These are phyloP conservation scores for Pollimyrus isidori DNA, from an alignment of 2,113 vertebrate species.

Conservation along the genomic window DNA sequence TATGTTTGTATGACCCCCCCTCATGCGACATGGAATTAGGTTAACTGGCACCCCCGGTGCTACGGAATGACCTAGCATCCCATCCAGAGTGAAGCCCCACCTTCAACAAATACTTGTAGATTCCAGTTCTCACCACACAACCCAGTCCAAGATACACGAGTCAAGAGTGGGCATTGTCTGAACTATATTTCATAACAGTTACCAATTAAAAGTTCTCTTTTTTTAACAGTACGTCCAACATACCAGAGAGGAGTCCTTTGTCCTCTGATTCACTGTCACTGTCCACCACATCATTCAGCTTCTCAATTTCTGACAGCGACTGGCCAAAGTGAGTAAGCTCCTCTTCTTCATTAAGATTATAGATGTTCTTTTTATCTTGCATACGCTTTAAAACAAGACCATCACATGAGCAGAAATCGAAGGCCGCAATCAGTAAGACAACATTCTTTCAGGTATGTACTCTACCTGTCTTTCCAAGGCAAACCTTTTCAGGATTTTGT, in stretches of 20 bases:
- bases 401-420: neutral
- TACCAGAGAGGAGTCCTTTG: constrained; percentile 77
- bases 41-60: neutral
- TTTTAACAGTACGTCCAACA: constrained; percentile 20
- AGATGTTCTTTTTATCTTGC: constrained; percentile 77
- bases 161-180: neutral
- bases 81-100: neutral
- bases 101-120: neutral
- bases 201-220: neutral
- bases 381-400: constrained; percentile 56
- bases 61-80: neutral
- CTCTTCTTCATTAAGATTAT: constrained; percentile 91
- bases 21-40: neutral
- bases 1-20: neutral
- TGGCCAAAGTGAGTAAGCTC: constrained; percentile 93
- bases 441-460: neutral
- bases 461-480: constrained; percentile 88
- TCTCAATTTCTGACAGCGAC: constrained; percentile 89
- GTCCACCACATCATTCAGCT: constrained; percentile 70
- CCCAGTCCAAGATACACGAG: neutral
- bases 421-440: neutral
- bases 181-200: neutral
- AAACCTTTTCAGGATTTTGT: constrained; percentile 88
- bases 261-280: constrained; percentile 85
- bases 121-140: neutral